These are phyloP conservation scores for Zhuqinia jingwanae DNA, from an alignment of 2,888 invertebrate genomes.

Conservation along the genomic window DNA sequence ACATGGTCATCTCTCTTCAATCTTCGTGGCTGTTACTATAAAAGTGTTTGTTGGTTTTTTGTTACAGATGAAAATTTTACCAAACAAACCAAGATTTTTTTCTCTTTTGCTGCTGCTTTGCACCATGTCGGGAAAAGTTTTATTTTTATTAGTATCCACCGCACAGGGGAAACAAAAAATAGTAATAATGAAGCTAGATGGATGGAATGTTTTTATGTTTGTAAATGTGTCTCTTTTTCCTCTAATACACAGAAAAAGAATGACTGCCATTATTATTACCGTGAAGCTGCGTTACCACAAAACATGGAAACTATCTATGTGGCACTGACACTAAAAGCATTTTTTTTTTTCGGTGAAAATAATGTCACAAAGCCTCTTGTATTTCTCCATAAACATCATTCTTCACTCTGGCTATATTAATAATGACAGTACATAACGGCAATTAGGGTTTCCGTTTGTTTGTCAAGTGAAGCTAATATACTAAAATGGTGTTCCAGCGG, in stretches of 20 bases:
- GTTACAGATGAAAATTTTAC: too few relatives aligned
- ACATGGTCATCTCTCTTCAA: constrained; percentile 24
- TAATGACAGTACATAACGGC: constrained; percentile 71
- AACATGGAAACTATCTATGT: constrained; percentile 49
- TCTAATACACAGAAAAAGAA: constrained; percentile 32
- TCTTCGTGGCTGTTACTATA: too few relatives aligned
- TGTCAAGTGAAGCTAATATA: constrained; percentile 35
- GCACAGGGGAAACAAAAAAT: constrained; percentile 25
- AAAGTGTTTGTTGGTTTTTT: too few relatives aligned
- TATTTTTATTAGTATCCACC: constrained; percentile 61
- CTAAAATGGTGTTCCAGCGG: background rate
- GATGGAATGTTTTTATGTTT: constrained; percentile 46
- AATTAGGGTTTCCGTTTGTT: constrained; percentile 75
- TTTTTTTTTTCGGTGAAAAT: constrained; percentile 74
- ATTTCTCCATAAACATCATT: constrained; percentile 76
- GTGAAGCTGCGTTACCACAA: constrained; percentile 47
- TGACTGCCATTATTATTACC: constrained; percentile 47
- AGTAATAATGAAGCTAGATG: constrained; percentile 54
- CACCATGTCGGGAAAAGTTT: constrained; percentile 54
- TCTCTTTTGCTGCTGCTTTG: too few relatives aligned
- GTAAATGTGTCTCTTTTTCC: constrained; percentile 8
- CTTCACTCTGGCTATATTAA: constrained; percentile 74
- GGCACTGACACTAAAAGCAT: constrained; percentile 69
- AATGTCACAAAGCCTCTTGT: constrained; percentile 72
- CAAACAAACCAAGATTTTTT: too few relatives aligned